Conservation (phyloP, 2,797 vertebrate species). For the Mus caroli region DNA sequence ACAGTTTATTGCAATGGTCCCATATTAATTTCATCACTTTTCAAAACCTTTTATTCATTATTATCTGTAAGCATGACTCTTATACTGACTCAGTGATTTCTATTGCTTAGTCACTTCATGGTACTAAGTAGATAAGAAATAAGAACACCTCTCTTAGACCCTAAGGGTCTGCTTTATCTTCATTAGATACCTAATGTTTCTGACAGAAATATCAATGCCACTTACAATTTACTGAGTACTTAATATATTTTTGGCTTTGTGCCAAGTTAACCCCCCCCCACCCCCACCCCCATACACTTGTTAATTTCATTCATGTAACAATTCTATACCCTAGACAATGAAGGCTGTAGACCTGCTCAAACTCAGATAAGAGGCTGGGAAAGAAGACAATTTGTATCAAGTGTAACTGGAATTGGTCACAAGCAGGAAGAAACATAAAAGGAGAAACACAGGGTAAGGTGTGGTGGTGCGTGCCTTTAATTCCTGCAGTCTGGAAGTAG, state of each 20-base stretch:
- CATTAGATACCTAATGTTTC: not conserved
- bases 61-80: constrained; percentile 29
- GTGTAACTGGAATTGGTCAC: not conserved
- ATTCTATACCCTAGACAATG: not conserved
- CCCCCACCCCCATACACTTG: rapidly evolving
- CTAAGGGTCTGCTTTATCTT: not conserved
- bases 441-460: not conserved
- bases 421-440: not conserved
- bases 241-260: constrained; percentile 3
- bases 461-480: not conserved
- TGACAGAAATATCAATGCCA: not conserved
- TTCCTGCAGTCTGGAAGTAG: not conserved
- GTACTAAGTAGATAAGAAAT: not conserved
- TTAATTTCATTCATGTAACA: not conserved
- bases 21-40: not conserved
- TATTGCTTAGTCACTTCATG: not conserved
- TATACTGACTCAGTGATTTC: not conserved
- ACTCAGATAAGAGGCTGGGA: constrained; percentile 20
- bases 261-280: not conserved
- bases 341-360: constrained; percentile 3
- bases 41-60: constrained; percentile 21
- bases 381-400: constrained; percentile 18
- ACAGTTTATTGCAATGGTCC: constrained; percentile 32
- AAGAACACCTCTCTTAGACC: not conserved
- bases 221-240: not conserved